Evolutionary conservation across 2,113 vertebrate genomes (phyloP), one percentile per base, ranked within the genome.

Genomic region (human): DNA sequence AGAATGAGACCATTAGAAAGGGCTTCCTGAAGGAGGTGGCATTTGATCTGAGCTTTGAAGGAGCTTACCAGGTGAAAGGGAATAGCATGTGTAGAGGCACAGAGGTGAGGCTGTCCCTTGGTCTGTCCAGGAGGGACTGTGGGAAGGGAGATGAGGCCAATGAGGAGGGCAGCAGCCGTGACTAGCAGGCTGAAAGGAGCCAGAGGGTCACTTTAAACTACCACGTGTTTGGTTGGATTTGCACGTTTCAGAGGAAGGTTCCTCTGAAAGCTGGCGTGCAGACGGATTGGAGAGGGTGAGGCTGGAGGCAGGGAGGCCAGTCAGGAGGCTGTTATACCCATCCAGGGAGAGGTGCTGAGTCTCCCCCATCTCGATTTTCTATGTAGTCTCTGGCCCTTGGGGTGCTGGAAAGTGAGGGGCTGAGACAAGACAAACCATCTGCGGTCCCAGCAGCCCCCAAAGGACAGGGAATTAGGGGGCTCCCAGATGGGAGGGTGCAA

Each of bases 41-140:
- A 43, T 82, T 78, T 92, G 78, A 52, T 35, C 18, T 92, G 79
- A 57, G 8, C 78, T 95, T 75, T 50, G 50, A 80, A 78, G 68
- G 68, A 50, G 48, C 50, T 86, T 81, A 57, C 6, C 38, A 30
- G 82, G 45, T 40, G 23, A 43, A 61, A 35, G 64, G 14, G 48
- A 79, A 45, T 10, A 55, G 72, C 50, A 3, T 78, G 4, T 72
- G 13, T 59, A n/a, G 25, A 82, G 43, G 70, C 22, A 27, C 52
- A 80, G 90, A 13, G 13, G 50, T 23, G 12, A 22, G 32, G 23
- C 32, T 8, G 7, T 57, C 38, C 70, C 45, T 25, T 23, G 32
- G 52, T 73, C 52, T 35, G 30, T 57, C 16, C 35, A 11, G 52
- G 45, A 57, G 45, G 59, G 55, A 43, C 38, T 50, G 48, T 30